Conservation (phyloP, 2,113 vertebrate genomes). For the Anhinga rufa region DNA sequence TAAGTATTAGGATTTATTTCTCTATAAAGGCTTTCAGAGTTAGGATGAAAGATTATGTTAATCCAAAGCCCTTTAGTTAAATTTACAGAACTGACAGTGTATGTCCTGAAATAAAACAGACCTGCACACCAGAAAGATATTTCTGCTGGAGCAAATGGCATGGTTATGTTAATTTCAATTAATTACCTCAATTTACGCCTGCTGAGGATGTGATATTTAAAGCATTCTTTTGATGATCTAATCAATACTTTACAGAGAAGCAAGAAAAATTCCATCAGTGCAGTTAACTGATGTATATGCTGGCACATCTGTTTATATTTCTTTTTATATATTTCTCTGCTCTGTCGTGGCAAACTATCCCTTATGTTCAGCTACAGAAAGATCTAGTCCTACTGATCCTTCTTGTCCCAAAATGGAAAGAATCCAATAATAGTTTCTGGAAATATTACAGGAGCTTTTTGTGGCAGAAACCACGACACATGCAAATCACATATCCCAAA, state of each 20-base stretch:
- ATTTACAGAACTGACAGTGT: not conserved
- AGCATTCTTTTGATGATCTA: not conserved
- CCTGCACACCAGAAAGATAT: not conserved
- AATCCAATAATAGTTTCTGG: not conserved
- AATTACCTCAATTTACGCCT: not conserved
- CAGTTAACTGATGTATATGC: not conserved
- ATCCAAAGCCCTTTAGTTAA: not conserved
- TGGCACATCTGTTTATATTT: not conserved
- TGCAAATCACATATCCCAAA: not conserved
- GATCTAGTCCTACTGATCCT: not conserved
- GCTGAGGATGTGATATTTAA: not conserved
- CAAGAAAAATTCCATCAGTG: not conserved
- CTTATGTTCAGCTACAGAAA: not conserved
- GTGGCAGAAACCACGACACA: not conserved
- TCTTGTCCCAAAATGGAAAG: not conserved
- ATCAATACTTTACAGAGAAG: not conserved
- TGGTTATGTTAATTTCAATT: not conserved
- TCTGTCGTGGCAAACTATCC: not conserved
- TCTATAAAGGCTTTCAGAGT: not conserved
- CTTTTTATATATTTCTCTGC: not conserved
- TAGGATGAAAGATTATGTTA: not conserved
- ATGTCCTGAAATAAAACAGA: conserved; percentile 1
- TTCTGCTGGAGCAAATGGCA: not conserved
- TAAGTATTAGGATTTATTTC: not conserved
- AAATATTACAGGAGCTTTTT: not conserved